A percentile compares a stretch with the other conserved stretches of the same genome.
Evolutionary conservation across 2,888 invertebrate genomes (phyloP).

Genomic region (Deilephila elpenor): DNA sequence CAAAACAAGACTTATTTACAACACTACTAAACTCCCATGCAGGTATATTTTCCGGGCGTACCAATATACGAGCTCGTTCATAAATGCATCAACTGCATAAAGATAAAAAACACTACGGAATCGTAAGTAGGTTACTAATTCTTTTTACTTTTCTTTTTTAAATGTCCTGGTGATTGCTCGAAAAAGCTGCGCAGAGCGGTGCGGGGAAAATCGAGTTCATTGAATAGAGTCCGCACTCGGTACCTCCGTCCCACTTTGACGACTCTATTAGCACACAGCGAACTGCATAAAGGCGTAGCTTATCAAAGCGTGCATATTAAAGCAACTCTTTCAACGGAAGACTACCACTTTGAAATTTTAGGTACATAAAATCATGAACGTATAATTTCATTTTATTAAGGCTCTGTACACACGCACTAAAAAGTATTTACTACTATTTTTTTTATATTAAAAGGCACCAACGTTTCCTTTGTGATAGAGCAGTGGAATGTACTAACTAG

Average conservation of each 20-base stretch:
- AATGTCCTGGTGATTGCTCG: slow-evolving; percentile 42
- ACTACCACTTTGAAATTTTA: slow-evolving; percentile 38
- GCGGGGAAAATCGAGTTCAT: slow-evolving; percentile 41
- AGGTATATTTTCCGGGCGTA: neutral
- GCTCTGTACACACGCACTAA: neutral
- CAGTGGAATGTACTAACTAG: neutral
- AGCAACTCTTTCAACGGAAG: slow-evolving; percentile 53
- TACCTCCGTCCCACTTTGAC: slow-evolving; percentile 55
- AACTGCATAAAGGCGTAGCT: slow-evolving; percentile 61
- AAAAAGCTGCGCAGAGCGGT: slow-evolving; percentile 29
- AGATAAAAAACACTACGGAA: neutral
- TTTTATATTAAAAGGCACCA: neutral
- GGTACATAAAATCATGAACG: slow-evolving; percentile 32
- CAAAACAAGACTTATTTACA: no score
- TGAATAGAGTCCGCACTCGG: slow-evolving; percentile 49
- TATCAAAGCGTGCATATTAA: slow-evolving; percentile 68
- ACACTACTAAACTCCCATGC: no score
- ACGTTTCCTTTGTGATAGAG: neutral
- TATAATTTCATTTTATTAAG: slow-evolving; percentile 17
- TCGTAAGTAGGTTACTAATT: neutral
- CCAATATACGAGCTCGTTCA: neutral
- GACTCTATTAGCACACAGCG: slow-evolving; percentile 58
- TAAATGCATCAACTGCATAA: neutral
- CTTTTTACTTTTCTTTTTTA: slow-evolving; percentile 29
- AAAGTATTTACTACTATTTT: slow-evolving; percentile 17